Evolutionary conservation across 2,888 invertebrate genomes (phyloP).

Genomic region (Leptopilina myrica): DNA sequence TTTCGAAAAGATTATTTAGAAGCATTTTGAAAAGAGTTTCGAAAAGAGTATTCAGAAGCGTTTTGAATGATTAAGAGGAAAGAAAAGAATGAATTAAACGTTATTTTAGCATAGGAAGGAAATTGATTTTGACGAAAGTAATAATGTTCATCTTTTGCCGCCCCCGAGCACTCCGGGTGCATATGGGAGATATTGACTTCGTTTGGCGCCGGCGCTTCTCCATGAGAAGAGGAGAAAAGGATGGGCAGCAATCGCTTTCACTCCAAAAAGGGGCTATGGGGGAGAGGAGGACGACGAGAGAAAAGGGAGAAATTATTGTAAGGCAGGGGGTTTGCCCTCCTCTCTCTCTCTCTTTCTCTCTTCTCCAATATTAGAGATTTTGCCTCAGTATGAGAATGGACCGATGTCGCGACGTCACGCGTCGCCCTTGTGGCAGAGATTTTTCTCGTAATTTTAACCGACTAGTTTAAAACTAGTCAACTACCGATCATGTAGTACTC

Average conservation of each 20-base stretch:
- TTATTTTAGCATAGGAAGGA: not conserved
- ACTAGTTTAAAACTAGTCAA: slow-evolving; percentile 38
- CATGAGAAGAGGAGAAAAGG: slow-evolving; percentile 44
- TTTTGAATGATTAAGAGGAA: not conserved
- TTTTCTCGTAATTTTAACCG: slow-evolving; percentile 49
- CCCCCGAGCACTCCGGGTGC: not conserved
- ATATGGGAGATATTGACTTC: slow-evolving; percentile 70
- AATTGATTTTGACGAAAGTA: slow-evolving; percentile 21
- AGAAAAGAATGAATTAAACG: not conserved
- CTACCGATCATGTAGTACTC: slow-evolving; percentile 60
- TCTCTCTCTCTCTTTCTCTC: slow-evolving; percentile 38
- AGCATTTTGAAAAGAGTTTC: not conserved
- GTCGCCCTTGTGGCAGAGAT: slow-evolving; percentile 56
- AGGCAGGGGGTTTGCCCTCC: slow-evolving; percentile 35
- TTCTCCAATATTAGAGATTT: slow-evolving; percentile 37
- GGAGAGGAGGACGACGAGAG: slow-evolving; percentile 41
- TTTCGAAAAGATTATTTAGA: too few species aligned
- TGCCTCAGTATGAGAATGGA: slow-evolving; percentile 72
- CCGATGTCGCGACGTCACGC: slow-evolving; percentile 70
- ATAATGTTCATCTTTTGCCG: slow-evolving; percentile 1
- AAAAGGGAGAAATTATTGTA: slow-evolving; percentile 46
- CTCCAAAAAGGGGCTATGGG: slow-evolving; percentile 34
- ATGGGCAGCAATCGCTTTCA: slow-evolving; percentile 41
- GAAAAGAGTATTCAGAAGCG: not conserved
- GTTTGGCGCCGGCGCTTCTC: slow-evolving; percentile 71